Percentiles rank a stretch among this genome's conserved stretches.
Evolutionary conservation across 1,140 invertebrate species (phyloP).

Genomic region (Caenorhabditis tropicalis): DNA sequence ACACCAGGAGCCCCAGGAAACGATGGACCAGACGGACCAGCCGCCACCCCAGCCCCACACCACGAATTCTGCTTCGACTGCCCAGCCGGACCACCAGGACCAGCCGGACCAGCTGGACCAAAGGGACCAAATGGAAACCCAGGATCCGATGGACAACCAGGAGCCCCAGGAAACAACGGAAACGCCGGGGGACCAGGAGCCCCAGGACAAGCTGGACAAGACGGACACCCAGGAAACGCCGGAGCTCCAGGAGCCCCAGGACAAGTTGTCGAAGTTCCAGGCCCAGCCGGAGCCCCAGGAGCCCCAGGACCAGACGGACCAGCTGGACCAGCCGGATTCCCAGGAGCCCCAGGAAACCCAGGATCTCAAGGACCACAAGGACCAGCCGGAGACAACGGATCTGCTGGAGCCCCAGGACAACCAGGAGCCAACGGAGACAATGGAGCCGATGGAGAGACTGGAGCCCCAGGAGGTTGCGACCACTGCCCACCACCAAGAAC

Average conservation of each 20-base stretch:
- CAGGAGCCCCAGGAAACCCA: constrained; percentile 48
- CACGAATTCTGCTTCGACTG: constrained; percentile 63
- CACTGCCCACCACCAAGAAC: constrained; percentile 59
- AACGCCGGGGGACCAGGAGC: constrained; percentile 34
- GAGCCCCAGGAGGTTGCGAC: constrained; percentile 54
- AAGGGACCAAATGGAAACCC: constrained; percentile 47
- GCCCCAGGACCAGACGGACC: constrained; percentile 49
- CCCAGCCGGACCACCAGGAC: constrained; percentile 61
- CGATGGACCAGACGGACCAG: constrained; percentile 57
- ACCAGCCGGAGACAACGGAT: constrained; percentile 51
- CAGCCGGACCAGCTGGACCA: constrained; percentile 53
- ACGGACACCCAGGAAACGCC: constrained; percentile 51
- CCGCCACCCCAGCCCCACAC: constrained; percentile 47
- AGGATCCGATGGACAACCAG: constrained; percentile 53
- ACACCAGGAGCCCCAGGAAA: constrained; percentile 54
- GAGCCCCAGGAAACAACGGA: constrained; percentile 52
- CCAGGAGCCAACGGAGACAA: constrained; percentile 46
- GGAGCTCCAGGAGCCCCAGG: constrained; percentile 52
- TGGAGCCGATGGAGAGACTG: constrained; percentile 54
- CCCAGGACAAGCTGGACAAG: constrained; percentile 45
- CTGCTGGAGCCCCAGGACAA: constrained; percentile 48
- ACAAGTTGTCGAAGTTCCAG: constrained; percentile 42
- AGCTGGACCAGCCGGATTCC: constrained; percentile 44
- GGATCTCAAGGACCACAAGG: constrained; percentile 49
- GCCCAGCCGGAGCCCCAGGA: constrained; percentile 51